Evolutionary conservation across 2,888 invertebrate genomes (phyloP).

Genomic region (Caenorhabditis uteleia): DNA sequence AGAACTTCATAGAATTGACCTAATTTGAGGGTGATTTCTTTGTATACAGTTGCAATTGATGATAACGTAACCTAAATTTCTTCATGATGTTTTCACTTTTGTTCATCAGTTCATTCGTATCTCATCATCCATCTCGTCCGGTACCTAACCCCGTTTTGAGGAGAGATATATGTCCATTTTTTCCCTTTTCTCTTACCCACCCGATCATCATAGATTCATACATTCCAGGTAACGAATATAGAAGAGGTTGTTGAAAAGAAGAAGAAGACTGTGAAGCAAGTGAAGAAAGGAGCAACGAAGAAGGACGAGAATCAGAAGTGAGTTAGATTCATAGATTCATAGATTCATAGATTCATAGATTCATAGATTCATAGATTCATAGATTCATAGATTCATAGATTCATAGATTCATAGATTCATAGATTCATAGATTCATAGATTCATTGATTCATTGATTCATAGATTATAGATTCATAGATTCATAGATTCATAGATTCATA

Average conservation of each 20-base stretch:
- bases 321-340: no score
- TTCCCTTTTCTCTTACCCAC: neutral
- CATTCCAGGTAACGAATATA: conserved; percentile 20
- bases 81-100: conserved; percentile 8
- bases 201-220: neutral
- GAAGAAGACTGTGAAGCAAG: conserved; percentile 34
- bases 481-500: no score
- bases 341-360: no score
- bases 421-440: no score
- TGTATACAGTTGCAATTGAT: conserved; percentile 10
- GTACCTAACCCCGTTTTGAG: neutral
- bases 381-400: no score
- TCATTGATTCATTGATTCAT: no score
- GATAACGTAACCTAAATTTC: conserved; percentile 43
- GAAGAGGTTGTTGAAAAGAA: conserved; percentile 18
- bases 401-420: no score
- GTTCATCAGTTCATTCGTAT: neutral
- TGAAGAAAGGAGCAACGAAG: conserved; percentile 17
- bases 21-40: neutral
- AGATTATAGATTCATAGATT: no score
- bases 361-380: neutral
- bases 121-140: conserved; percentile 1
- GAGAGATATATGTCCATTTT: neutral
- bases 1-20: neutral
- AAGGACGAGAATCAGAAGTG: conserved; percentile 43